phyloP scores from a whole-genome alignment of 23 tunicate species.

The Halocynthia roretzi region DNA sequence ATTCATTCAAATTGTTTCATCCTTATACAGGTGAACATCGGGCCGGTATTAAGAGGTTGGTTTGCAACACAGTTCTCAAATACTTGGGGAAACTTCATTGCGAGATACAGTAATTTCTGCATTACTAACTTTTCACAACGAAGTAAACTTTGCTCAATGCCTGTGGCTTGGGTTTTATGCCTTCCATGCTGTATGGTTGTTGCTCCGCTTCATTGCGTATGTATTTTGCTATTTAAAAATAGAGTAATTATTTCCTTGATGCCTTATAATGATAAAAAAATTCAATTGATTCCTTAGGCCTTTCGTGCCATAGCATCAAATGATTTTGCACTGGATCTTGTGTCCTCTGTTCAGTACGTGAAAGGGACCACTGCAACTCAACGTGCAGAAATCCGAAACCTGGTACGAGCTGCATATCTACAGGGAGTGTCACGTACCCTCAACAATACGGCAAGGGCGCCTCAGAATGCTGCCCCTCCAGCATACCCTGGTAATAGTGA shows the following conservation, averaged over 20 bases:
- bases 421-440: conserved; percentile 26
- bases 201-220: conserved; percentile 63
- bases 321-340: conserved; percentile 25
- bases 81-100: conserved; percentile 40
- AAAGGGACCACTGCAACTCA: conserved; percentile 56
- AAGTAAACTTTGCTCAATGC: conserved; percentile 34
- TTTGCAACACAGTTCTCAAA: conserved; percentile 42
- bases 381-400: conserved; percentile 40
- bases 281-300: conserved; percentile 9
- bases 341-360: conserved; percentile 40
- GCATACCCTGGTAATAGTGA: no score
- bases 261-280: not conserved
- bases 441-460: not conserved
- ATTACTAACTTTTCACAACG: conserved; percentile 63
- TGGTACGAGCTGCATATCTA: conserved; percentile 58
- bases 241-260: not conserved
- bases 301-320: conserved; percentile 33
- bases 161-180: conserved; percentile 60
- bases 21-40: conserved; percentile 27
- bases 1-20: no score
- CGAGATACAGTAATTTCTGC: conserved; percentile 63
- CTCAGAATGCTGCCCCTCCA: no score
- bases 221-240: not conserved
- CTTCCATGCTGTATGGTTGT: conserved; percentile 50
- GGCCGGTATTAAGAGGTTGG: conserved; percentile 56